A percentile compares a stretch with the other conserved stretches of the same genome.
Evolutionary conservation across 2,888 invertebrate species (phyloP).

Genomic region (Escarpia spicata): DNA sequence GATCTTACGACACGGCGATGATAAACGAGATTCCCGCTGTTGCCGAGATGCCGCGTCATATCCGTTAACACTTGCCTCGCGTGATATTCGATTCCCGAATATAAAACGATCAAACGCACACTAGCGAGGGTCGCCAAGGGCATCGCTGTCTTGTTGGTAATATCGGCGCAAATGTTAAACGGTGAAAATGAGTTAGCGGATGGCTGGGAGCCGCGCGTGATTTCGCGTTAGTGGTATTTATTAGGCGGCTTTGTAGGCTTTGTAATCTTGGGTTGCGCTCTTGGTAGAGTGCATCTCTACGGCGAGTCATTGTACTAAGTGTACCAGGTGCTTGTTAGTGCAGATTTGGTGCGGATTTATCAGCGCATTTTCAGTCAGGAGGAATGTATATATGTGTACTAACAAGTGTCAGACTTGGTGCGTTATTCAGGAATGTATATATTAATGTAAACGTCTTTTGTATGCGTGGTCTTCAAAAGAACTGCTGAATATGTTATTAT

Average conservation of each 20-base stretch:
- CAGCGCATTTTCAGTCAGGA: background rate
- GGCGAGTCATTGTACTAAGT: background rate
- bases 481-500: too few species aligned
- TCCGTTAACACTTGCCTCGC: background rate
- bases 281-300: background rate
- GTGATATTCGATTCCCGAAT: background rate
- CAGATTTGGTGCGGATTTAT: constrained; percentile 3
- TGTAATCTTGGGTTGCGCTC: background rate
- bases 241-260: background rate
- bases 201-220: background rate
- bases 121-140: background rate
- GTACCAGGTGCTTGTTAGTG: background rate
- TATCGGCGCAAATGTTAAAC: background rate
- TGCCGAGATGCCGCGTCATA: background rate
- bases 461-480: too few species aligned
- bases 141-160: background rate
- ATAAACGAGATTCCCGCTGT: background rate
- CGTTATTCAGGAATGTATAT: background rate
- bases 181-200: background rate
- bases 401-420: too few species aligned
- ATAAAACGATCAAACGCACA: background rate
- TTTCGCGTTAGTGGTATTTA: background rate
- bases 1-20: background rate
- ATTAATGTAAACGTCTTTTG: background rate
- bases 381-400: background rate